Conservation (phyloP, 2,113 vertebrate genomes). For the Cygnus buccinator region DNA sequence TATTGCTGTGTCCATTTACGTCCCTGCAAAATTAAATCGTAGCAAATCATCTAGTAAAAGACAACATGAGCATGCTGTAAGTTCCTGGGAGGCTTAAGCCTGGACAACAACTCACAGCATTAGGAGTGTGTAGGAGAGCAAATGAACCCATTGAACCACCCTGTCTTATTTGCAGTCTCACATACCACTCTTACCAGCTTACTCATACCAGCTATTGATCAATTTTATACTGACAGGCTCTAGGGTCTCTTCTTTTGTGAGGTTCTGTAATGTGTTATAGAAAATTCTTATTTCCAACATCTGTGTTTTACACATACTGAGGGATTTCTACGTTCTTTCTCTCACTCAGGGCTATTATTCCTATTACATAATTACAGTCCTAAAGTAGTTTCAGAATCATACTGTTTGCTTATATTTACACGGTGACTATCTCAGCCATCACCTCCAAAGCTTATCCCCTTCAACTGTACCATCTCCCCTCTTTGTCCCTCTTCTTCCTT, state of each 20-base stretch:
- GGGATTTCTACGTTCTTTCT: not conserved
- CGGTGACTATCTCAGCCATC: not conserved
- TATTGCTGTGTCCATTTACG: not conserved
- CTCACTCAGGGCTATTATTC: not conserved
- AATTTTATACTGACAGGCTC: not conserved
- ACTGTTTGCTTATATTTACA: not conserved
- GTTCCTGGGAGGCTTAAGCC: not conserved
- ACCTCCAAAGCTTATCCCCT: not conserved
- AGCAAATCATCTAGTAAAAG: not conserved
- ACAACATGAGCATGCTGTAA: not conserved
- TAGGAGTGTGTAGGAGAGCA: not conserved
- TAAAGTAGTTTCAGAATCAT: not conserved
- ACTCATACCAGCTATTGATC: not conserved
- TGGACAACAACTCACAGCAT: not conserved
- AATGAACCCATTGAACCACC: not conserved
- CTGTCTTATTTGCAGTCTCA: not conserved
- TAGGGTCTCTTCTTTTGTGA: not conserved
- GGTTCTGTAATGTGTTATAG: not conserved
- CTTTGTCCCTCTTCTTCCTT: not conserved
- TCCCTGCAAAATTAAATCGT: not conserved
- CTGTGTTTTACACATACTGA: not conserved
- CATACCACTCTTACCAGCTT: not conserved
- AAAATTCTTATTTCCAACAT: not conserved
- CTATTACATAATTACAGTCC: not conserved
- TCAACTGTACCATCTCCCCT: accelerated